Evolutionary conservation across 2,888 invertebrate species (phyloP).

Genomic region (Melieria crassipennis): DNA sequence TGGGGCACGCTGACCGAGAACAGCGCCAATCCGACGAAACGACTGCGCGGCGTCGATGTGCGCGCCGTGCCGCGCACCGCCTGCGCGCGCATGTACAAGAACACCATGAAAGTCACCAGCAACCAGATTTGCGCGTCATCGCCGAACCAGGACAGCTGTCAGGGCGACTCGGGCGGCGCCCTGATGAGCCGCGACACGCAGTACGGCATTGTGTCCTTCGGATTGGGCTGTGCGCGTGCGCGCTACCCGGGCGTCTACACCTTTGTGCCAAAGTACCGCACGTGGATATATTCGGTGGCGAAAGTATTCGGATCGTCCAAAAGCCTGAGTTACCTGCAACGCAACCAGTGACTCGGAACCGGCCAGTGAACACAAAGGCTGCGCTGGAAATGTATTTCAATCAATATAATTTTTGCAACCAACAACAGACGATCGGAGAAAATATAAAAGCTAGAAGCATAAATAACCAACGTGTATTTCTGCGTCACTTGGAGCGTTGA

Average conservation of each 20-base stretch:
- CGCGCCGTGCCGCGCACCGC: background rate
- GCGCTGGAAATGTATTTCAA: too few relatives aligned
- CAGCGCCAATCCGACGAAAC: background rate
- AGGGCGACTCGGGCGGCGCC: slow-evolving; percentile 58
- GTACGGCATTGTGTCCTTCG: slow-evolving; percentile 75
- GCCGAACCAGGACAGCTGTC: slow-evolving; percentile 16
- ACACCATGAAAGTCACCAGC: background rate
- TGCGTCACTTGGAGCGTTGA: too few relatives aligned
- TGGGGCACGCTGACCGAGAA: slow-evolving; percentile 20
- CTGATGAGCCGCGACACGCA: slow-evolving; percentile 44
- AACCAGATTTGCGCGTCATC: slow-evolving; percentile 22
- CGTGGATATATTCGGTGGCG: slow-evolving; percentile 15
- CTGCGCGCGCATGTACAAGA: slow-evolving; percentile 7
- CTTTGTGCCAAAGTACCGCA: slow-evolving; percentile 66
- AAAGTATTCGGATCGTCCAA: background rate
- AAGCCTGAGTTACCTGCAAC: too few relatives aligned
- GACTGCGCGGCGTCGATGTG: slow-evolving; percentile 20
- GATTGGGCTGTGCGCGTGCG: slow-evolving; percentile 61
- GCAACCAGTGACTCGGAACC: too few relatives aligned
- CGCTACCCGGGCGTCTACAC: slow-evolving; percentile 82
- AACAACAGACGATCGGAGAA: too few relatives aligned
- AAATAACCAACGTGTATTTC: too few relatives aligned
- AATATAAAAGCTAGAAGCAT: too few relatives aligned
- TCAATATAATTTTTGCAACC: too few relatives aligned
- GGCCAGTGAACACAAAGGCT: too few relatives aligned